Base-by-base conservation (phyloP, 2,888 invertebrate species). In the Caenorhabditis uteleia region DNA sequence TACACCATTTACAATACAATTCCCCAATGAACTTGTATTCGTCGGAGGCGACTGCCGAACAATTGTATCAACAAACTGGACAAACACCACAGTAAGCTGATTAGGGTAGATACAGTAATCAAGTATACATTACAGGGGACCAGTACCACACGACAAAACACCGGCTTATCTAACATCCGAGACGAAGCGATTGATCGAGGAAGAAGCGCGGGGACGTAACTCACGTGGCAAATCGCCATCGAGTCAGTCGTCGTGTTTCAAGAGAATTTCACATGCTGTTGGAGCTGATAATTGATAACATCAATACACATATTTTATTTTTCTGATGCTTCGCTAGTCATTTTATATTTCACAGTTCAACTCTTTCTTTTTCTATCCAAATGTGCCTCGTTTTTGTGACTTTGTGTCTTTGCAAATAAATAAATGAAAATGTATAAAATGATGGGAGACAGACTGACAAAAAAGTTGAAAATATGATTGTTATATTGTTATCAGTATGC, bases 11-110 rank as follows among this genome's bases (percentile, higher is more conserved):
- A 31, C 82, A 82, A 56, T 82, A 82, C 72, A 82, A 82, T 66
- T 78, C 81, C 3, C 81, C 82, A 23, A 68, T 77, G 62, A 70
- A 68, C 38, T 62, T 82, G 31, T 82, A 82, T 58, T 82, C 82
- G 8, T 51, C 69, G 10, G 76, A 77, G 26, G 56, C 75, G 1
- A 74, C 75, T 31, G 81, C 77, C n/a, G 80, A 82, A 39, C 77
- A 78, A 29, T 76, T 71, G 49, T 49, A 65, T 12, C 69, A 72
- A 44, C 78, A 78, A 56, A 78, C 78, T n/a, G 79, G 78, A 34
- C 38, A 51, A 34, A 33, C 36, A 7, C 50, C 62, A 20, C 71
- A 69, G 69, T 70, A 25, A 44, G 69, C 38, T 29, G 3, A 23
- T 39, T 40, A 23, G 23, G 25, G 16, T 16, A 48, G 48, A 36